phyloP scores from a whole-genome alignment of 2,888 invertebrate genomes.

The Podabrus alpinus region DNA sequence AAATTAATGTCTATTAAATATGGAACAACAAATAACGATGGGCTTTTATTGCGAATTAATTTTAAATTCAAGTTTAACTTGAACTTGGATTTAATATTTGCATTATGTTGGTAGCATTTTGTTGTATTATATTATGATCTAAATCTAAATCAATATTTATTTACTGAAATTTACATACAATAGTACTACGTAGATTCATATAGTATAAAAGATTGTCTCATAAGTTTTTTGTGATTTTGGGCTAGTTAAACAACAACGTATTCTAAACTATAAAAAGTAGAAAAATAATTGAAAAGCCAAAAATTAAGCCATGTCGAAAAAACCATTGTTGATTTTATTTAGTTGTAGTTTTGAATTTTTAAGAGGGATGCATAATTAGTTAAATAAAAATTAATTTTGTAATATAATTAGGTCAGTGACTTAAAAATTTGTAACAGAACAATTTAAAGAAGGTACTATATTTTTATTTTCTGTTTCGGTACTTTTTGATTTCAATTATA shows the following conservation, averaged over 20 bases:
- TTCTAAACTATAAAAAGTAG: background rate
- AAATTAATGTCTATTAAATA: background rate
- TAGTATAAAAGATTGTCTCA: background rate
- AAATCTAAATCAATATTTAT: background rate
- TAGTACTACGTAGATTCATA: background rate
- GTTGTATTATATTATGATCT: background rate
- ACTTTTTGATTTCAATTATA: background rate
- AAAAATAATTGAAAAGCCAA: background rate
- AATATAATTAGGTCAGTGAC: background rate
- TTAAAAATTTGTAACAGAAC: background rate
- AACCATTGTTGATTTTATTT: background rate
- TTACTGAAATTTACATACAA: background rate
- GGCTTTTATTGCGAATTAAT: too few relatives aligned
- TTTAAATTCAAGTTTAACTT: background rate
- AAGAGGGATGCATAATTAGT: too few relatives aligned
- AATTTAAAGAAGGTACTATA: background rate
- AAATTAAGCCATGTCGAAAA: background rate
- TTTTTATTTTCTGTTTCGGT: background rate
- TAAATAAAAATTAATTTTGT: background rate
- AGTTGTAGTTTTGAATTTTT: too few relatives aligned
- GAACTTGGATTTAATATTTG: background rate
- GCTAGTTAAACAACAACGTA: too few relatives aligned
- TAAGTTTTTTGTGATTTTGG: background rate
- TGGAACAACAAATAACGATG: too few relatives aligned
- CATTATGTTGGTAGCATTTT: background rate